These are phyloP conservation scores for Tichodroma muraria DNA, from an alignment of 2,113 vertebrate species.

Conservation along the genomic window DNA sequence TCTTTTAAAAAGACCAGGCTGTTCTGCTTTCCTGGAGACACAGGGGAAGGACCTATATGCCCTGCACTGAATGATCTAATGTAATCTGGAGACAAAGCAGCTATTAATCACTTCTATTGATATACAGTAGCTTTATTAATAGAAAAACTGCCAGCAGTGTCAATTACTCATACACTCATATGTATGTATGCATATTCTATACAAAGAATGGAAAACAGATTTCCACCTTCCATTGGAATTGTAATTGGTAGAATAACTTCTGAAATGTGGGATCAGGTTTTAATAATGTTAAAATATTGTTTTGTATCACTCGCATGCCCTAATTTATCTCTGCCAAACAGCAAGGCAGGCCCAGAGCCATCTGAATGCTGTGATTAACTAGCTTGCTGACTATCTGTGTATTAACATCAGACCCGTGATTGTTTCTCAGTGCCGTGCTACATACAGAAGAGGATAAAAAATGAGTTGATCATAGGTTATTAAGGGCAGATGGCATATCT, in stretches of 20 bases:
- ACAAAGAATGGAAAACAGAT: constrained; percentile 8
- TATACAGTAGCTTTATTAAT: not conserved
- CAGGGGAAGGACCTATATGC: not conserved
- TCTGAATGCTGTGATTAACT: constrained; percentile 14
- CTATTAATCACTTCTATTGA: constrained; percentile 35
- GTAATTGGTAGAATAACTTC: not conserved
- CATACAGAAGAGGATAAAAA: not conserved
- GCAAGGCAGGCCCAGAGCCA: not conserved
- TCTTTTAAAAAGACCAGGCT: not conserved
- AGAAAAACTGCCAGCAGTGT: not conserved
- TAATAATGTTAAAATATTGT: constrained; percentile 22
- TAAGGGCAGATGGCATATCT: not conserved
- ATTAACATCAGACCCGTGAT: not conserved
- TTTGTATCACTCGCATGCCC: not conserved
- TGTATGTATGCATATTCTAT: not conserved
- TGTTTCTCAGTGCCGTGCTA: not conserved
- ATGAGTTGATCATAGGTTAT: not conserved
- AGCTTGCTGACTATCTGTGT: not conserved
- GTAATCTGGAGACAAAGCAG: not conserved
- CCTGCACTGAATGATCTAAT: not conserved
- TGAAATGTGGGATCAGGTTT: constrained; percentile 18
- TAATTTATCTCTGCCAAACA: constrained; percentile 46
- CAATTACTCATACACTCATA: not conserved
- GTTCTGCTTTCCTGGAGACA: not conserved
- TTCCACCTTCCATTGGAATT: not conserved